phyloP scores from a whole-genome alignment of 2,113 vertebrate genomes.

The Smithornis capensis region DNA sequence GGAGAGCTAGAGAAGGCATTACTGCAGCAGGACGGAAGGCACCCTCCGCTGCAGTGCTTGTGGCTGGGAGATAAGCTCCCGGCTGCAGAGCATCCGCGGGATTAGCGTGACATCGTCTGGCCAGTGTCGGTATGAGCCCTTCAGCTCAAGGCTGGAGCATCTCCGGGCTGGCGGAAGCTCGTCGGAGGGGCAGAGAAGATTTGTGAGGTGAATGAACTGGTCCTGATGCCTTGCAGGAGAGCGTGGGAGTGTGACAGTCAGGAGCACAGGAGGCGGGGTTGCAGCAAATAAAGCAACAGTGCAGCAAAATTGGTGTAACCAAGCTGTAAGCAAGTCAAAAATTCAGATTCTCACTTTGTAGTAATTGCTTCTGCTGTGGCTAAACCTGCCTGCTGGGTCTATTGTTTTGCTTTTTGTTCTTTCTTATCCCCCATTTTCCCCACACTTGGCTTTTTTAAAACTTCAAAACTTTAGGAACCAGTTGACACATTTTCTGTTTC shows the following conservation, averaged over 20 bases:
- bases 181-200: not conserved
- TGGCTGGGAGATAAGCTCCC: fast-evolving
- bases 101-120: slow-evolving; percentile 54
- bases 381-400: not conserved
- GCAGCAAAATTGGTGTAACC: not conserved
- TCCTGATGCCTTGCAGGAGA: not conserved
- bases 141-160: not conserved
- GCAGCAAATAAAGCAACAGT: not conserved
- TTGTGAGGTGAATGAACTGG: not conserved
- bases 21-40: not conserved
- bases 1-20: not conserved
- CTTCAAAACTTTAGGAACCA: not conserved
- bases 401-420: not conserved
- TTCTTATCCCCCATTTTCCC: not conserved
- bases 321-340: not conserved
- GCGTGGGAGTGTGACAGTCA: not conserved
- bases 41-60: not conserved
- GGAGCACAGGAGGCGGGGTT: not conserved
- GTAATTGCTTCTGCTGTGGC: not conserved
- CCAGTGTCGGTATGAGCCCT: not conserved
- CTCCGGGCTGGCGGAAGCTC: not conserved
- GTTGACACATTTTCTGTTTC: not conserved
- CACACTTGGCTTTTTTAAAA: not conserved
- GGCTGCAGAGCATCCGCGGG: not conserved
- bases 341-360: not conserved